Evolutionary conservation across 2,113 vertebrate species (phyloP), one percentile per base, ranked within the genome.

Genomic region (Entomyzon cyanotis): DNA sequence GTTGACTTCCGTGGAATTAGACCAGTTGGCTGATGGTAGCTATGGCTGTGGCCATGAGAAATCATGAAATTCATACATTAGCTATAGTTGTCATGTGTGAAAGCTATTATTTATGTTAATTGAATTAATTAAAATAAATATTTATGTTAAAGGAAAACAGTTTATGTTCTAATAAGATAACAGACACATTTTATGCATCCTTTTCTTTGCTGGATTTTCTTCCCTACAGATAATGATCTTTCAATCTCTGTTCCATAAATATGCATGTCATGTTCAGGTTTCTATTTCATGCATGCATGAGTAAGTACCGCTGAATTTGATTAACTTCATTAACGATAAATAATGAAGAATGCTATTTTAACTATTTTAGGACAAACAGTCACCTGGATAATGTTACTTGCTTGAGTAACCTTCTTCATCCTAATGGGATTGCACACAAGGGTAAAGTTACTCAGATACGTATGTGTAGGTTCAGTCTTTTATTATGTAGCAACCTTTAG

Each of bases 281-380:
- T 97, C 97, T 95, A 47, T 97, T 97, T 97, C 97, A 96, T 96
- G 90, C 70, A 93, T 95, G 94, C 95, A 95, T 96, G 96, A 95
- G 77, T 96, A 97, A 96, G 97, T 96, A 89, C 89, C 42, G 17
- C 65, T 96, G 97, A 96, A 97, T 98, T 96, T 97, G 96, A 98
- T 98, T 98, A 98, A 97, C 96, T 98, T 98, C 96, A 97, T 98
- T 98, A 98, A 96, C 25, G 62, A 97, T 97, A 98, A 98, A 98
- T 98, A 97, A 97, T 95, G 94, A 97, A 96, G 91, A 97, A 87
- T 44, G 68, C 95, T 97, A 62, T 98, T 98, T 98, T 96, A 97
- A 96, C 97, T 96, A 63, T 97, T 98, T 97, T 95, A 96, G 89
- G 91, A 94, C 95, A 95, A 95, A 97, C 90, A 86, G 68, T 94